A percentile compares a stretch with the other conserved stretches of the same genome.
Conservation (phyloP, 2,113 vertebrate species). For the Ardeotis arabs region DNA sequence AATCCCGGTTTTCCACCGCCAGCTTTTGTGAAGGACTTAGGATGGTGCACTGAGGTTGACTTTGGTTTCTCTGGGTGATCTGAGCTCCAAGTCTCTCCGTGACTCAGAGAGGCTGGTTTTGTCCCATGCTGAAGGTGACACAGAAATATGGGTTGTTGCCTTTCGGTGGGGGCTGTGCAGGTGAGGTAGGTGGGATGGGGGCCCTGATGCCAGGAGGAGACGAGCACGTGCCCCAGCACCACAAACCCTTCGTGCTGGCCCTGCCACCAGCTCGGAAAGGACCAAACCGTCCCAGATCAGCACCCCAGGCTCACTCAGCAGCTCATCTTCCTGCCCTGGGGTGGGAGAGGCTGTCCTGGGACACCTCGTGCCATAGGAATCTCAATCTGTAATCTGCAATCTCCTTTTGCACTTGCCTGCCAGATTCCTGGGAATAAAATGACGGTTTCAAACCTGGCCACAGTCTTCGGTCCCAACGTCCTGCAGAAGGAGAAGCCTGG, state of each 20-base stretch:
- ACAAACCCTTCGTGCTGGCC: neutral
- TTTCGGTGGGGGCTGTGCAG: neutral
- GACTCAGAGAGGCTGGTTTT: neutral
- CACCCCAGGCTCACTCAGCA: accelerated
- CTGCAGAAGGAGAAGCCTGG: constrained; percentile 81
- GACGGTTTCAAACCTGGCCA: constrained; percentile 89
- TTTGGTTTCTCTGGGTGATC: neutral
- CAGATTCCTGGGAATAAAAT: constrained; percentile 93
- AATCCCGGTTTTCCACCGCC: neutral
- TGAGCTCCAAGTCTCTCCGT: neutral
- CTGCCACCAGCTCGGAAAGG: neutral
- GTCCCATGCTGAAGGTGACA: neutral
- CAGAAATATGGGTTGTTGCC: neutral
- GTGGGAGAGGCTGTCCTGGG: neutral
- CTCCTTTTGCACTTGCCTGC: neutral
- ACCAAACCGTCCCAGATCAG: no score
- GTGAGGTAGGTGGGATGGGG: neutral
- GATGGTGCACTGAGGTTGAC: accelerated
- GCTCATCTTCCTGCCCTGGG: neutral
- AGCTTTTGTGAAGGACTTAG: neutral
- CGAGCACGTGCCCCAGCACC: neutral
- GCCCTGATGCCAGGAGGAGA: neutral
- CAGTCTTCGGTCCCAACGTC: constrained; percentile 91
- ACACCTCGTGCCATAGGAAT: neutral
- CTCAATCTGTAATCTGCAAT: neutral